Conservation (phyloP, 2,797 vertebrate genomes). For the Aplochiton taeniatus region DNA sequence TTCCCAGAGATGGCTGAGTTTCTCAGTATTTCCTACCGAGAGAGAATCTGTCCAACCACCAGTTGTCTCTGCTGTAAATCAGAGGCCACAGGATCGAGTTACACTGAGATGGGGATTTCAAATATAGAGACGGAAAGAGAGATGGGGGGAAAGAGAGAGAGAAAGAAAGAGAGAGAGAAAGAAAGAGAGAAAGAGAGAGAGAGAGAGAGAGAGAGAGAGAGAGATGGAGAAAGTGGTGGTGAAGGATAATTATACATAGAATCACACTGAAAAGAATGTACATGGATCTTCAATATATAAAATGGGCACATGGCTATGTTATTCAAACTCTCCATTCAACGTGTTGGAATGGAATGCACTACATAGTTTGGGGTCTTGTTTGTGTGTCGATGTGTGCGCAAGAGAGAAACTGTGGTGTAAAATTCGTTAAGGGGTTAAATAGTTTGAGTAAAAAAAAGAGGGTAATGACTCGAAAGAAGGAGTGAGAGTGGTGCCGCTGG, state of each 20-base stretch:
- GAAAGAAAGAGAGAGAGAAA: not conserved
- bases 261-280: not conserved
- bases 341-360: no score
- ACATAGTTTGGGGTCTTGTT: no score
- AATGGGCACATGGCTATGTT: not conserved
- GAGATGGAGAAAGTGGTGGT: not conserved
- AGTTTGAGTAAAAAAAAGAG: not conserved
- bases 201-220: constrained; percentile 1
- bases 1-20: no score
- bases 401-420: not conserved
- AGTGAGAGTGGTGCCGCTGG: not conserved
- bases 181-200: constrained; percentile 3
- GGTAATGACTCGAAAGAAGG: not conserved
- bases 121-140: not conserved
- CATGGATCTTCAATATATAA: no score
- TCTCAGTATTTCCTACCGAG: no score
- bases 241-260: constrained; percentile 7
- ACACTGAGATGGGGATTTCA: not conserved
- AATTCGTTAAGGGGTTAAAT: no score
- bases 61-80: no score
- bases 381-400: not conserved
- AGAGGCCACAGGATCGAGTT: no score
- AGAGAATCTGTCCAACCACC: no score
- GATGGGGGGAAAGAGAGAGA: not conserved
- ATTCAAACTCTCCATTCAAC: no score